Evolutionary conservation across 1,140 invertebrate genomes (phyloP), one percentile per base, ranked within the genome.

Genomic region (Lasioglossum albipes): DNA sequence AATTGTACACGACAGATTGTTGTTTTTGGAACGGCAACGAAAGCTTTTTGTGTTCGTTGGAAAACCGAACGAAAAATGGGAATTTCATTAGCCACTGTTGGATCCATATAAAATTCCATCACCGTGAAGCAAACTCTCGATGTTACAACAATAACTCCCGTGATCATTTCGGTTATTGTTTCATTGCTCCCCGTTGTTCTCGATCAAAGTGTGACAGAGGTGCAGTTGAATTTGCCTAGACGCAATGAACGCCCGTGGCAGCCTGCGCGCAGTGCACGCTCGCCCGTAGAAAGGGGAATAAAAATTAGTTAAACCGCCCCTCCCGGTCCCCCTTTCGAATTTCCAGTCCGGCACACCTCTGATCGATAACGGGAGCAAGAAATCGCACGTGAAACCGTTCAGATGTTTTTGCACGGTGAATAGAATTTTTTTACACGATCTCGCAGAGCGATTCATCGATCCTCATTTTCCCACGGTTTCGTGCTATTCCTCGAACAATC

Each of bases 241-340:
- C 71, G 10, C 49, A 31, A 45, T 16, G 27, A 54, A 49, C 66
- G 57, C 73, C 79, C 61, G 67, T 61, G 79, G 16, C 78, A 20
- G 52, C 3, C 13, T 0, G 27, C 64, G 64, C 57, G 64, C 22
- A 22, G 49, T 45, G 42, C 45, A 45, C 52, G 70, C 57, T 59
- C n/a, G 75, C 49, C 57, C 31, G 45, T 52, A 64, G 65, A 57
- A 67, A 52, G 71, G 52, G 81, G 45, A 59, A 49, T 54, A 79
- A 81, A 81, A 85, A 86, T 86, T 85, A 86, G 81, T 83, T 80
- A 85, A 83, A 72, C 57, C 61, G 73, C 45, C 70, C 41, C 68
- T 64, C 52, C 73, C 45, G 62, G 36, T 76, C 16, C 20, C 52
- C 64, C 42, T 27, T 68, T 52, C 49, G 64, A 49, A 67, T 66